Percentiles rank a stretch among this genome's conserved stretches.
Conservation (phyloP, 2,113 vertebrate species). For the Cardinalis cardinalis region DNA sequence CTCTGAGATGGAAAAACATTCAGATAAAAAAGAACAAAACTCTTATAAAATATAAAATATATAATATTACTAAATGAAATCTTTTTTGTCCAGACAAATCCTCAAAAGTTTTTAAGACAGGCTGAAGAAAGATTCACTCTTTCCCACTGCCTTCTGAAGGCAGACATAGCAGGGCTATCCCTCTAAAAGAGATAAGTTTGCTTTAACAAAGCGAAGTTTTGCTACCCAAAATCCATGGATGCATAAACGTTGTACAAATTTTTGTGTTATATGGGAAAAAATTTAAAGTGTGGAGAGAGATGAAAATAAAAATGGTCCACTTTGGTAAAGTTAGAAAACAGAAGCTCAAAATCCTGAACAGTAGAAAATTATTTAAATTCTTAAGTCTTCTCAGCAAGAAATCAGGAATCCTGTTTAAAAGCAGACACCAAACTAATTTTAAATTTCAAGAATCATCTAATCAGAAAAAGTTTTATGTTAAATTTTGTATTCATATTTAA, state of each 20-base stretch:
- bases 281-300: background rate
- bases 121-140: background rate
- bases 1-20: background rate
- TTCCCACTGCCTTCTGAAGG: background rate
- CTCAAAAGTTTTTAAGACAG: background rate
- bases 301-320: background rate
- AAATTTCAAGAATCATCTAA: background rate
- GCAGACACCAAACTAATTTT: background rate
- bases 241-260: background rate
- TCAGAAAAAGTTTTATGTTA: background rate
- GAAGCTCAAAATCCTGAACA: background rate
- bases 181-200: background rate
- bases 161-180: background rate
- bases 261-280: background rate
- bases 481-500: background rate
- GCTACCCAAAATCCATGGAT: background rate
- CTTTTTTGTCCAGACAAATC: background rate
- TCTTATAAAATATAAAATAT: background rate
- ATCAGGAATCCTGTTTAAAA: background rate
- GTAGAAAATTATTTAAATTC: background rate
- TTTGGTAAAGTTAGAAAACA: background rate
- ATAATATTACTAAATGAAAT: background rate
- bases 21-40: background rate
- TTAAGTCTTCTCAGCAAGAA: background rate
- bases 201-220: too few relatives aligned